These are phyloP conservation scores for Xenops minutus DNA, from an alignment of 2,797 vertebrate genomes.

Conservation along the genomic window DNA sequence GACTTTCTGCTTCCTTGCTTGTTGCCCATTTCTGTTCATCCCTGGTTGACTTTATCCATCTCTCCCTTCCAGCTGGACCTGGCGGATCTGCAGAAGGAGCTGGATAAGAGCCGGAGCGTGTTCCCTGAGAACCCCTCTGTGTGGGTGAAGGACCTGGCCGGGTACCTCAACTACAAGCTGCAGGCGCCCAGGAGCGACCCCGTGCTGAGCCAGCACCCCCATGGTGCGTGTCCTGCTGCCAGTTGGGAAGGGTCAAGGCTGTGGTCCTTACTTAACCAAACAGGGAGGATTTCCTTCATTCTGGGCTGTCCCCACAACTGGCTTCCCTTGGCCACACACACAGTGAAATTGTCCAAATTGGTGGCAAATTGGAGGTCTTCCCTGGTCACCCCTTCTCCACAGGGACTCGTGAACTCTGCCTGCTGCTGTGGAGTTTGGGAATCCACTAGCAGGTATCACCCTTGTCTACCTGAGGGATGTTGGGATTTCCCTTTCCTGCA, in stretches of 20 bases:
- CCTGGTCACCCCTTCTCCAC: fast-evolving
- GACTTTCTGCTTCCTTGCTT: fast-evolving
- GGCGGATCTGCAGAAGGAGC: slow-evolving; percentile 85
- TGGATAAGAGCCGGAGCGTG: slow-evolving; percentile 86
- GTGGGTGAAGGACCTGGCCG: slow-evolving; percentile 95
- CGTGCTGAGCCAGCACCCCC: slow-evolving; percentile 87
- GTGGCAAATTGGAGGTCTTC: fast-evolving
- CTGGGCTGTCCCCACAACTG: fast-evolving
- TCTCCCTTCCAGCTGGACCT: slow-evolving; percentile 51
- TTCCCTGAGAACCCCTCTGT: slow-evolving; percentile 92
- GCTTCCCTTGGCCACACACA: background rate
- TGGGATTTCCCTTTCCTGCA: fast-evolving
- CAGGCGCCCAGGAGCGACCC: slow-evolving; percentile 83
- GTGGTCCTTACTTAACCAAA: fast-evolving
- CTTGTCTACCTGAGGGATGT: fast-evolving
- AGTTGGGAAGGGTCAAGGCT: fast-evolving
- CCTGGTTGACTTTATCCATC: background rate
- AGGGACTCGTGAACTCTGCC: fast-evolving
- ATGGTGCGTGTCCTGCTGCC: slow-evolving; percentile 74
- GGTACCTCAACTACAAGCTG: slow-evolving; percentile 93
- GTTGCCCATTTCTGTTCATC: fast-evolving
- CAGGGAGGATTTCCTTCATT: fast-evolving
- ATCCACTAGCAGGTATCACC: fast-evolving
- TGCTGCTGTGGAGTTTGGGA: background rate
- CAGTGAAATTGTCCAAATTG: fast-evolving